These are phyloP conservation scores for Epinephelus lanceolatus DNA, from an alignment of 2,113 vertebrate genomes.

Conservation along the genomic window DNA sequence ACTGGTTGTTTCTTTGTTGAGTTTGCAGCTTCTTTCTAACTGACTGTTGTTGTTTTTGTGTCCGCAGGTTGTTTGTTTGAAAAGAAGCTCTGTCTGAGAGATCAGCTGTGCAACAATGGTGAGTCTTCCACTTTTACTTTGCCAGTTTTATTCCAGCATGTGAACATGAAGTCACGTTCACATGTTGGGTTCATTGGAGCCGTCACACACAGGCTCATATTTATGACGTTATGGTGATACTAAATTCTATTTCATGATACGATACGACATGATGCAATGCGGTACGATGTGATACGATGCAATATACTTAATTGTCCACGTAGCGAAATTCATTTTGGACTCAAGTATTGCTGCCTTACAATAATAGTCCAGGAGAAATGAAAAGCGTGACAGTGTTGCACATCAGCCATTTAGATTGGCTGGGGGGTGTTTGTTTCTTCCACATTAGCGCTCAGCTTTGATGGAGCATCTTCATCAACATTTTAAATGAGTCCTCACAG, in stretches of 20 bases:
- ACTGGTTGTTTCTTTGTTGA: background rate
- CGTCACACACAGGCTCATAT: background rate
- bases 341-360: too few relatives aligned
- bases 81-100: conserved; percentile 74
- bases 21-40: background rate
- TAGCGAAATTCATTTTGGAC: too few relatives aligned
- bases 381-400: too few relatives aligned
- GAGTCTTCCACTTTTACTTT: conserved; percentile 32
- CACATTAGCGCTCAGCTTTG: background rate
- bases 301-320: too few relatives aligned
- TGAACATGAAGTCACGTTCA: background rate
- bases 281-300: too few relatives aligned
- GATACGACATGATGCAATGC: too few relatives aligned
- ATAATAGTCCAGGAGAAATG: too few relatives aligned
- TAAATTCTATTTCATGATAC: background rate
- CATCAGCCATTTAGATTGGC: background rate
- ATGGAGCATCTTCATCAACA: background rate
- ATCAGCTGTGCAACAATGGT: conserved; percentile 78
- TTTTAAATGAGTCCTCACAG: background rate
- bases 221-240: background rate
- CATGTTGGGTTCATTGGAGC: background rate
- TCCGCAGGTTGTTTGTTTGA: conserved; percentile 81
- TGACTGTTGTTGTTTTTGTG: background rate
- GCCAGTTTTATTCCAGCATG: background rate
- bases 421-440: background rate